These are phyloP conservation scores for Pseudorhombus dupliciocellatus DNA, from an alignment of 2,113 vertebrate genomes.

Conservation along the genomic window DNA sequence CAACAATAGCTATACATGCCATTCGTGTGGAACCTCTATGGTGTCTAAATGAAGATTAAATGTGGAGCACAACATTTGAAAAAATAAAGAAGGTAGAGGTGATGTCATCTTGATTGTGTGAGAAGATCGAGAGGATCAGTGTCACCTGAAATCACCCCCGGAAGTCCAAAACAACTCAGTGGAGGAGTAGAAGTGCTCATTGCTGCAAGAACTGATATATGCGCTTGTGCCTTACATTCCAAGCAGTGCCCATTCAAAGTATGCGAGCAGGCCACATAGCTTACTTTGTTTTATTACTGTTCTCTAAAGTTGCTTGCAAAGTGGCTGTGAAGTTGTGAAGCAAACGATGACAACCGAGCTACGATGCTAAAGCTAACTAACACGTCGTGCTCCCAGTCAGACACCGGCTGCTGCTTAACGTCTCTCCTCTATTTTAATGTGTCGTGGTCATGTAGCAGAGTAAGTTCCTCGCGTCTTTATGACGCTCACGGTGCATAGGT, in stretches of 20 bases:
- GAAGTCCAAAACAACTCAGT: background rate
- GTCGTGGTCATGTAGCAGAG: background rate
- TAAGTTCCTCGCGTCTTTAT: accelerated
- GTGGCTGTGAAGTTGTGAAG: background rate
- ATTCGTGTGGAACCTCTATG: too few species aligned
- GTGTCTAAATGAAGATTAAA: too few species aligned
- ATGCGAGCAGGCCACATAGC: too few species aligned
- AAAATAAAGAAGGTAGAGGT: background rate
- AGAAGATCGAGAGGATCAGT: background rate
- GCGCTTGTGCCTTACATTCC: too few species aligned
- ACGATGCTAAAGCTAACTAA: constrained; percentile 22
- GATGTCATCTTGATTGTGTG: background rate
- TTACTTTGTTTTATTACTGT: background rate
- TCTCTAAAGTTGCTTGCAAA: background rate
- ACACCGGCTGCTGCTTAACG: background rate
- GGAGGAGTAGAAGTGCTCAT: too few species aligned
- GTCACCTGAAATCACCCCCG: background rate
- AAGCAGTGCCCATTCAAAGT: too few species aligned
- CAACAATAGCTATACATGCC: too few species aligned
- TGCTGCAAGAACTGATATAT: too few species aligned
- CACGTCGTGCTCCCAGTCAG: background rate
- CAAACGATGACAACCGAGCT: background rate
- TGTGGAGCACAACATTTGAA: too few species aligned
- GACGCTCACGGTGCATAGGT: background rate
- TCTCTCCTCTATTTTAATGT: accelerated